Percentiles rank a stretch among this genome's conserved stretches.
phyloP scores from a whole-genome alignment of 2,797 vertebrate species.

The Acanthurus lineatus region DNA sequence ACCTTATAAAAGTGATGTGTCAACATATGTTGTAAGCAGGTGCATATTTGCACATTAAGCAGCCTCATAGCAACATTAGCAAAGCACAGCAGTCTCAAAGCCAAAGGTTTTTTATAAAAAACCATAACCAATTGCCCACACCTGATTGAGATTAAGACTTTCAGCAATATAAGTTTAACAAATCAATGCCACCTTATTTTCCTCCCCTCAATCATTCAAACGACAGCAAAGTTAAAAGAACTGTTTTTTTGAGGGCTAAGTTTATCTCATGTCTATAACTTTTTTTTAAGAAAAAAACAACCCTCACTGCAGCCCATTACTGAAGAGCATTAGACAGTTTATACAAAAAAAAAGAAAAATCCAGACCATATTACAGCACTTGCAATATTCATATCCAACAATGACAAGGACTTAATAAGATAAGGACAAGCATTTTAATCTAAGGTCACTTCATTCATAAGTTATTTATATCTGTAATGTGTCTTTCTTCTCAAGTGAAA shows the following conservation, averaged over 20 bases:
- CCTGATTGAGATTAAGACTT: too few species aligned
- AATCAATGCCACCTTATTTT: neutral
- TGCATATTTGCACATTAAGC: neutral
- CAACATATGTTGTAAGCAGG: neutral
- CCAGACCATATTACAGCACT: neutral
- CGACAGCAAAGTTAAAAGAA: neutral
- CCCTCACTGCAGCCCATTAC: neutral
- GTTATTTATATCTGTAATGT: neutral
- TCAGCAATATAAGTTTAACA: neutral
- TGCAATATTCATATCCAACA: neutral
- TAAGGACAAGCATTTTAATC: neutral
- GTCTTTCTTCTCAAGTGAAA: neutral
- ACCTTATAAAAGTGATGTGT: neutral
- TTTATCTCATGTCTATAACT: neutral
- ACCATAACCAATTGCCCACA: neutral
- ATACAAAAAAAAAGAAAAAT: too few species aligned
- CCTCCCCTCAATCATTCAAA: too few species aligned
- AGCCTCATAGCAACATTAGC: neutral
- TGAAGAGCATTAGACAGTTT: neutral
- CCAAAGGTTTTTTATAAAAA: neutral
- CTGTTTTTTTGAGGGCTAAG: neutral
- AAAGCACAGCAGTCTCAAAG: neutral
- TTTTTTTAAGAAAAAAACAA: neutral
- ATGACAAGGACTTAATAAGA: neutral
- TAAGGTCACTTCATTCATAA: neutral